Base-by-base conservation (phyloP, 2,113 vertebrate species). In the Aspidoscelis tigris region DNA sequence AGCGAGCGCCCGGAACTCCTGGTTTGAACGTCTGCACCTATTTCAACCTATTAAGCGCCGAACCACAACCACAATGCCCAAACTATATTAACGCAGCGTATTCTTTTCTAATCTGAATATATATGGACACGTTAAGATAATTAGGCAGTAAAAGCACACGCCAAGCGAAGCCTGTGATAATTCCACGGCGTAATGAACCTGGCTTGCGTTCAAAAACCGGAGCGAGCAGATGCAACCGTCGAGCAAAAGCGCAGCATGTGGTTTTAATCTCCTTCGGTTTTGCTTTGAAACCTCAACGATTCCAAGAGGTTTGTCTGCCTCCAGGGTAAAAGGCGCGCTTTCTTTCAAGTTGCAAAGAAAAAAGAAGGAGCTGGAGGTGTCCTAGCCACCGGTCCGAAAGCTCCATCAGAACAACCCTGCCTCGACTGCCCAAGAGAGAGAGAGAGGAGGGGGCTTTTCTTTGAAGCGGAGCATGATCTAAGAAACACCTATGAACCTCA, bases 201-300 rank as follows among this genome's bases (percentile, higher is more conserved):
- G 92, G 92, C 90, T 89, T 11, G 2, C 58, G 2, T 33, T 91
- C 90, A 93, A 88, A 77, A 76, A 80, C 68, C 1, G 58, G 74
- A 90, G 89, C 89, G 89, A 82, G 89, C 39, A 81, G 89, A 87
- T 91, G 91, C 53, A 43, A 66, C 33, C 1, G 80, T 82, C 11
- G 26, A 86, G 75, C 70, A 76, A 44, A 86, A 76, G 90, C 89
- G 74, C 88, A 85, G 89, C 87, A 82, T 88, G 90, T 87, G 86
- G 89, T 85, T 93, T 92, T 92, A 88, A 93, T 91, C 90, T 90
- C 92, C 89, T 78, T 84, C 87, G 88, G 26, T 89, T 86, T 90
- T 77, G 85, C 91, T 95, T 87, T 93, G 89, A 94, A 93, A 90
- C 87, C 83, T 64, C 88, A 81, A 75, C 89, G 82, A 88, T 94